These are phyloP conservation scores for Trematocara nigrifrons DNA, from an alignment of 2,113 vertebrate genomes.

Conservation along the genomic window DNA sequence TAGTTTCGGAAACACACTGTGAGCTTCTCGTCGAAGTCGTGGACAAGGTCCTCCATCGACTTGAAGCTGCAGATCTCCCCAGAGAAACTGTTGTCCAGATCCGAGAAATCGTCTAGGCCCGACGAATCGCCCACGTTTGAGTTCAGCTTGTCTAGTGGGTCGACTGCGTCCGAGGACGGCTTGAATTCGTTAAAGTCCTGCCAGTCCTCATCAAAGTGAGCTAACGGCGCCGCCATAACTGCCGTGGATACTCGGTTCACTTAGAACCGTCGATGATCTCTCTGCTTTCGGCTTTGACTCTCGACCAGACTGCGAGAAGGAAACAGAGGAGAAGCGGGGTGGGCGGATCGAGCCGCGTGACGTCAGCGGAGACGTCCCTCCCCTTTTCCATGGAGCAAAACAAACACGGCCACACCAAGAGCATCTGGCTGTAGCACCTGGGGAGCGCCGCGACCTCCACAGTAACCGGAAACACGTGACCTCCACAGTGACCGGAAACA, in stretches of 20 bases:
- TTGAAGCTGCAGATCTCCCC: conserved; percentile 76
- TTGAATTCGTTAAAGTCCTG: conserved; percentile 96
- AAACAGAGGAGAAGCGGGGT: background rate
- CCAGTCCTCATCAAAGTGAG: conserved; percentile 92
- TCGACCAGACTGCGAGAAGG: background rate
- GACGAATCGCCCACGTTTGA: conserved; percentile 59
- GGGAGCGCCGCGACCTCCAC: too few species aligned
- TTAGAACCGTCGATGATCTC: background rate
- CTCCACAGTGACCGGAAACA: too few species aligned
- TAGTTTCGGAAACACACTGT: conserved; percentile 85
- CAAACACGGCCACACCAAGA: background rate
- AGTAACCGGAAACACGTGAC: too few species aligned
- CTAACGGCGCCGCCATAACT: conserved; percentile 86
- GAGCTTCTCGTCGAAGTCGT: conserved; percentile 85
- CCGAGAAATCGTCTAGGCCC: conserved; percentile 69
- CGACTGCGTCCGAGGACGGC: conserved; percentile 61
- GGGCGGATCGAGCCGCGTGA: background rate
- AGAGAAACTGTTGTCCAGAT: conserved; percentile 75
- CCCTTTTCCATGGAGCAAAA: conserved; percentile 20
- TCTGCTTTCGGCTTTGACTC: background rate
- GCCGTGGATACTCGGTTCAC: conserved; percentile 6
- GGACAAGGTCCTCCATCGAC: conserved; percentile 79
- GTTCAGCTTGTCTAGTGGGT: conserved; percentile 71
- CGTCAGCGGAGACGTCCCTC: background rate
- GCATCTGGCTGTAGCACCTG: too few species aligned